Conservation (phyloP, 2,888 invertebrate species). For the Tachina grossa region DNA sequence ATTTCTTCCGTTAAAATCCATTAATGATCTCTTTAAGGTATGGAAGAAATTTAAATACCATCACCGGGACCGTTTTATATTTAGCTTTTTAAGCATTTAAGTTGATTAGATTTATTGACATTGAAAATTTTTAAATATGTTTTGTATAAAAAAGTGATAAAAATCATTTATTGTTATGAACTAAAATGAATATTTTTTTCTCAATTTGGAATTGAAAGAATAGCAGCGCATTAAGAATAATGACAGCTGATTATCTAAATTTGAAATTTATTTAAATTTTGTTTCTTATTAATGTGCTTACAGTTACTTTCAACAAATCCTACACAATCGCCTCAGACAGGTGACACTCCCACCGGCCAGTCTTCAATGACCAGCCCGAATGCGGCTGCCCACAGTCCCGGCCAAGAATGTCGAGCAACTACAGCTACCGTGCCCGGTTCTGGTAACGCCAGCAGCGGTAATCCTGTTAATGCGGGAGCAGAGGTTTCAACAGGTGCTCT, state of each 20-base stretch:
- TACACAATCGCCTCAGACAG: constrained; percentile 77
- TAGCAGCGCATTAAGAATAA: background rate
- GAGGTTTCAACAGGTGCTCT: constrained; percentile 85
- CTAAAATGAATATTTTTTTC: constrained; percentile 49
- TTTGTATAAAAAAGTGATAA: constrained; percentile 28
- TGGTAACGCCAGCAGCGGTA: constrained; percentile 87
- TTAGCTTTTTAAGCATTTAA: background rate
- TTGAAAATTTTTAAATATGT: background rate
- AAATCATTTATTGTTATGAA: constrained; percentile 54
- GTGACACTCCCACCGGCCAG: constrained; percentile 73
- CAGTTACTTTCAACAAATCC: constrained; percentile 77
- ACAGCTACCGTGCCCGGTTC: constrained; percentile 79
- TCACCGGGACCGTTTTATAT: constrained; percentile 1
- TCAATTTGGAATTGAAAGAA: constrained; percentile 33
- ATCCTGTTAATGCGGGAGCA: constrained; percentile 84
- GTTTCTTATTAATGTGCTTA: constrained; percentile 65
- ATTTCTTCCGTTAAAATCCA: constrained; percentile 41
- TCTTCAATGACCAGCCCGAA: constrained; percentile 76
- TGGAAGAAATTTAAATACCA: constrained; percentile 34
- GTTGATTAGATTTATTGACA: constrained; percentile 18
- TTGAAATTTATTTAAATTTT: background rate
- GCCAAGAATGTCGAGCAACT: constrained; percentile 83
- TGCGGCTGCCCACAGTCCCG: constrained; percentile 77
- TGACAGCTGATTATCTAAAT: background rate
- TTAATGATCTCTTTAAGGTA: constrained; percentile 12